phyloP scores from a whole-genome alignment of 2,113 vertebrate species.

The Apaloderma vittatum region DNA sequence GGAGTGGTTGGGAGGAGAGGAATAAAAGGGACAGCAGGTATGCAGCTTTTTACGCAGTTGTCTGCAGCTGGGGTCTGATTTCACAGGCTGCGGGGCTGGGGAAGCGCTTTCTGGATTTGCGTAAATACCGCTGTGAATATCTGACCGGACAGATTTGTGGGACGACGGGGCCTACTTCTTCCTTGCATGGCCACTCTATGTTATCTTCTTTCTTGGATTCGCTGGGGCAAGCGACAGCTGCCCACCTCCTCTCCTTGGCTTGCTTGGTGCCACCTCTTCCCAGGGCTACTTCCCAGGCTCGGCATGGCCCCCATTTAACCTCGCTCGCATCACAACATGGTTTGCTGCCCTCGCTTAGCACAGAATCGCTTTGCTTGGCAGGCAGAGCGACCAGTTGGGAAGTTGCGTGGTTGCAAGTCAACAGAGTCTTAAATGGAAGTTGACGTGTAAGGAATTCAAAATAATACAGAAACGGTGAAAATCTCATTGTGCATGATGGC shows the following conservation, averaged over 20 bases:
- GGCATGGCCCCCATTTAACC: conserved; percentile 22
- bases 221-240: background rate
- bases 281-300: conserved; percentile 34
- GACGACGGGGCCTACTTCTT: conserved; percentile 30
- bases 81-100: conserved; percentile 27
- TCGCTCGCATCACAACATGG: background rate
- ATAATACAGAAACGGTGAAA: background rate
- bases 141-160: background rate
- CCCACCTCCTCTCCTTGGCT: background rate
- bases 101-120: conserved; percentile 26
- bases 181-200: conserved; percentile 33
- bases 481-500: background rate
- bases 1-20: conserved; percentile 65
- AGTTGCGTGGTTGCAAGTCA: background rate
- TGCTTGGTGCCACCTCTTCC: conserved; percentile 30
- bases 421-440: background rate
- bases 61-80: conserved; percentile 45
- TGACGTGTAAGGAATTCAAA: background rate
- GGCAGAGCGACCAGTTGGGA: background rate
- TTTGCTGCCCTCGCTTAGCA: background rate
- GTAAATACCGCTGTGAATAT: background rate
- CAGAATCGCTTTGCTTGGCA: background rate
- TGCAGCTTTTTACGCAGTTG: conserved; percentile 38
- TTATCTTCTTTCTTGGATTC: conserved; percentile 32
- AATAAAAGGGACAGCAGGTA: conserved; percentile 68